Conservation (phyloP, 2,888 invertebrate species). For the Phyllotreta cruciferae region DNA sequence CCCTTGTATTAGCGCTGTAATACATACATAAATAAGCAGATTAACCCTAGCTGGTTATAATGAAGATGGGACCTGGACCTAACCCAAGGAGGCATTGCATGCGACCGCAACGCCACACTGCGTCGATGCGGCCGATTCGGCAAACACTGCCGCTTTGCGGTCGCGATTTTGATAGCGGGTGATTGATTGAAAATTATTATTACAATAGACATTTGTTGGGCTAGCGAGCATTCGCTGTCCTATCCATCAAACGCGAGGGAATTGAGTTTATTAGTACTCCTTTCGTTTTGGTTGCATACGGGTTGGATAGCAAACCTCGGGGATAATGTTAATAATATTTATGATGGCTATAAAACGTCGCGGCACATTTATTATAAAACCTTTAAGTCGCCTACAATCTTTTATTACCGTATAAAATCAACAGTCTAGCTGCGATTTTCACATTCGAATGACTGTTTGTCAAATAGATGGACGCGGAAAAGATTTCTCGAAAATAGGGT, state of each 20-base stretch:
- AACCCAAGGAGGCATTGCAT: not conserved
- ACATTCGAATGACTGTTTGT: not conserved
- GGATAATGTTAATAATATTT: not conserved
- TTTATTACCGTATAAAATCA: constrained; percentile 3
- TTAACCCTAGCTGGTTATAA: too few relatives aligned
- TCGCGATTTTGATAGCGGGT: constrained; percentile 23
- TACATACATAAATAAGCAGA: too few relatives aligned
- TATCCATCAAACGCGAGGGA: too few relatives aligned
- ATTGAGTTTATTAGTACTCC: not conserved
- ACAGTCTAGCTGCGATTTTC: constrained; percentile 6
- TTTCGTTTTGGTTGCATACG: not conserved
- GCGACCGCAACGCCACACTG: not conserved
- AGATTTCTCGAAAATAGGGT: not conserved
- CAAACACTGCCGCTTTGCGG: not conserved
- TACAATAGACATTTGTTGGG: constrained; percentile 10
- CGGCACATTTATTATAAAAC: not conserved
- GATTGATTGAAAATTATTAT: constrained; percentile 28
- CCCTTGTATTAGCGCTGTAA: too few relatives aligned
- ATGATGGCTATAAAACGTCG: not conserved
- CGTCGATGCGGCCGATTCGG: constrained; percentile 8
- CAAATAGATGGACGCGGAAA: constrained; percentile 1
- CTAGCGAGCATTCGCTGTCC: too few relatives aligned
- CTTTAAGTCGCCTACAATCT: constrained; percentile 1
- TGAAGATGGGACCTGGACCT: too few relatives aligned
- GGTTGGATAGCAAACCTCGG: not conserved